A percentile compares a stretch with the other conserved stretches of the same genome.
Conservation (phyloP, 2,113 vertebrate genomes). For the Solenodon paradoxus region DNA sequence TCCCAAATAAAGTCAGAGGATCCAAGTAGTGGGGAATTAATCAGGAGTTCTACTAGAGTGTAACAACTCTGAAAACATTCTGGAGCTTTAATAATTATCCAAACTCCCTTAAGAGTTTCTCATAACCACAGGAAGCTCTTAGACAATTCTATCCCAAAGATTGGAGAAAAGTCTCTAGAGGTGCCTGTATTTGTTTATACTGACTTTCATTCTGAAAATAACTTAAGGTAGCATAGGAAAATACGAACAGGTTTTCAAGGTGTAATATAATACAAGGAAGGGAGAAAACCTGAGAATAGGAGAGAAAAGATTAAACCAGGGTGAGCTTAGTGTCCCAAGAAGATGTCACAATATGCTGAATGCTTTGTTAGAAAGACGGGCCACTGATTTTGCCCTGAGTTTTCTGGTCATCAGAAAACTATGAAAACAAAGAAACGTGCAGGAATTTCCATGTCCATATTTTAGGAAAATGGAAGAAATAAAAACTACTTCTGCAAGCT, state of each 20-base stretch:
- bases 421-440: neutral
- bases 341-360: neutral
- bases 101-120: no score
- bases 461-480: slow-evolving; percentile 22
- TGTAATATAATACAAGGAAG: neutral
- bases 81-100: neutral
- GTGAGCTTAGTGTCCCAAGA: neutral
- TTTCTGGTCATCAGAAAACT: slow-evolving; percentile 22
- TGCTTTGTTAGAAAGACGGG: neutral
- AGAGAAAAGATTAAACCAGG: slow-evolving; percentile 13
- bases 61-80: slow-evolving; percentile 24
- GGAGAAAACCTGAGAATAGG: neutral
- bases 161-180: neutral
- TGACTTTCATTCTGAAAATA: neutral
- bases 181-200: neutral
- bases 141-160: neutral
- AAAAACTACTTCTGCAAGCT: neutral
- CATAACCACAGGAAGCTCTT: neutral
- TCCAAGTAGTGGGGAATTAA: neutral
- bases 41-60: neutral
- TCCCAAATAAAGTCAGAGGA: neutral
- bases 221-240: neutral
- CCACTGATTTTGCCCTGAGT: neutral
- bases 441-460: neutral
- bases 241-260: neutral